Evolutionary conservation across 2,888 invertebrate species (phyloP).

Genomic region (Argyra leucocephala): DNA sequence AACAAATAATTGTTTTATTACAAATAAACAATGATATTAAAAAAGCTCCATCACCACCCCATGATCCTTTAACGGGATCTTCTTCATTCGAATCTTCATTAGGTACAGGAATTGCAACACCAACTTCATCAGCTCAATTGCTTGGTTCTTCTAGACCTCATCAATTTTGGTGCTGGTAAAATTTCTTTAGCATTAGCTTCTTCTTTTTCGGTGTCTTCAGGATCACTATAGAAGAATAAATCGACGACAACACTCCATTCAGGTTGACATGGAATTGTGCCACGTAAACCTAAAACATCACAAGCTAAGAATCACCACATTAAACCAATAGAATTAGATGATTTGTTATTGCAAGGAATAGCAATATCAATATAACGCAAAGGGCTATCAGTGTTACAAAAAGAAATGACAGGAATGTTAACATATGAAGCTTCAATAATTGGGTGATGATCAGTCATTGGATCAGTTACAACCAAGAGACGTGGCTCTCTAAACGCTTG

Average conservation of each 20-base stretch:
- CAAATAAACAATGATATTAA: too few relatives aligned
- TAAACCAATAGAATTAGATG: constrained; percentile 89
- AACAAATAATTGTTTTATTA: too few relatives aligned
- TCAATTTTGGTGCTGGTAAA: constrained; percentile 35
- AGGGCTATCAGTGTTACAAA: constrained; percentile 96
- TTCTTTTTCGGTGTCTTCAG: constrained; percentile 96
- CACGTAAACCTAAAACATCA: constrained; percentile 87
- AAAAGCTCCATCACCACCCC: constrained; percentile 44
- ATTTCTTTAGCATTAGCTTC: constrained; percentile 79
- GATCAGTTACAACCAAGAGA: constrained; percentile 91
- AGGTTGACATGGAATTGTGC: constrained; percentile 79
- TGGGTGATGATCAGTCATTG: constrained; percentile 87
- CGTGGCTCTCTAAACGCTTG: constrained; percentile 98
- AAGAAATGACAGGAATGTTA: constrained; percentile 98
- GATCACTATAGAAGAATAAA: constrained; percentile 98
- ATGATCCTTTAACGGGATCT: constrained; percentile 40
- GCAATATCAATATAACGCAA: constrained; percentile 95
- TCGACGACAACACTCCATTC: constrained; percentile 98
- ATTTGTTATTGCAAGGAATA: constrained; percentile 98
- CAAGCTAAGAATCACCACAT: constrained; percentile 99
- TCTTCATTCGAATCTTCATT: constrained; percentile 41
- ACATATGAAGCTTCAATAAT: constrained; percentile 99
- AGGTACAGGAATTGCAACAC: constrained; percentile 39
- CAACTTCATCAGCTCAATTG: constrained; percentile 49
- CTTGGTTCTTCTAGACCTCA: constrained; percentile 45